Evolutionary conservation across 2,888 invertebrate genomes (phyloP).

Genomic region (Tenthredo scrophulariae): DNA sequence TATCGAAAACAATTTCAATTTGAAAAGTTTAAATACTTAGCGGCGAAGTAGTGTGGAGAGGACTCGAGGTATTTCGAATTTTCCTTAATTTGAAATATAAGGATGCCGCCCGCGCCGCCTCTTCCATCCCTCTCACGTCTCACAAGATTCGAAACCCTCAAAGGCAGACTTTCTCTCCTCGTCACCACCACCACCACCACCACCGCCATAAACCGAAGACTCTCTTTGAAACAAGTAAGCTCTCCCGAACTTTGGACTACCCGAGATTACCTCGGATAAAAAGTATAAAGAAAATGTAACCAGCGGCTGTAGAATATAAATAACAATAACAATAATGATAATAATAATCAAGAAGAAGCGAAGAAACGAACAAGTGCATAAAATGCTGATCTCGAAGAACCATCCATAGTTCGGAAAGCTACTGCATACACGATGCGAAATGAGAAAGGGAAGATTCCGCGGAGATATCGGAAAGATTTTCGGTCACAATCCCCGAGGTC

Average conservation of each 20-base stretch:
- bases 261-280: slow-evolving; percentile 53
- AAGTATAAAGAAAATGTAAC: not conserved
- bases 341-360: not conserved
- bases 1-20: slow-evolving; percentile 76
- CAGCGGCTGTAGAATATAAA: not conserved
- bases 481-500: not conserved
- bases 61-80: slow-evolving; percentile 71
- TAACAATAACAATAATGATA: not conserved
- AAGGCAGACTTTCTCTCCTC: slow-evolving; percentile 62
- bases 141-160: slow-evolving; percentile 64
- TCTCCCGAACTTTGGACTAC: slow-evolving; percentile 47
- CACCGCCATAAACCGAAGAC: slow-evolving; percentile 17
- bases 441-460: not conserved
- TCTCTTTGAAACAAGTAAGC: slow-evolving; percentile 54
- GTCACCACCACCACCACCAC: slow-evolving; percentile 46
- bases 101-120: slow-evolving; percentile 61
- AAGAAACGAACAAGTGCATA: not conserved
- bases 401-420: not conserved
- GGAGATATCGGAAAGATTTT: not conserved
- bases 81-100: slow-evolving; percentile 74
- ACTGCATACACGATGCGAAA: not conserved
- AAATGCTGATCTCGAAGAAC: slow-evolving; percentile 18
- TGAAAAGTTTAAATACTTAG: slow-evolving; percentile 74
- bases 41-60: slow-evolving; percentile 57
- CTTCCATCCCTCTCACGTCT: slow-evolving; percentile 29